These are phyloP conservation scores for Anhinga anhinga DNA, from an alignment of 2,113 vertebrate genomes.

Conservation along the genomic window DNA sequence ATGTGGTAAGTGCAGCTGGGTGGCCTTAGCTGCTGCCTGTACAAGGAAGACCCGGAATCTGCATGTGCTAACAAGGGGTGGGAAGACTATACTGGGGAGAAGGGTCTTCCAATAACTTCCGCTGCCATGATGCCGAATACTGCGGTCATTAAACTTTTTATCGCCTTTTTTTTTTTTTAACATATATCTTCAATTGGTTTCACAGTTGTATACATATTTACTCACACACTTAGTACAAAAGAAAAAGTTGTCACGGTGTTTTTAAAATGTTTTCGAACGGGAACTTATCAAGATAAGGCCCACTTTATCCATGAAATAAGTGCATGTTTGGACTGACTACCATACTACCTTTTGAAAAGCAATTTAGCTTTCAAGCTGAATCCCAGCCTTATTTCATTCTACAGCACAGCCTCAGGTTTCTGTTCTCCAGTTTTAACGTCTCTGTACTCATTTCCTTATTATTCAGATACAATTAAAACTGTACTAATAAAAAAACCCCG, in stretches of 20 bases:
- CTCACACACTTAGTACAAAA: not conserved
- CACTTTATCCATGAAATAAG: not conserved
- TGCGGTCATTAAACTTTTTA: not conserved
- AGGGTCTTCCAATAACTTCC: not conserved
- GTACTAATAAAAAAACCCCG: not conserved
- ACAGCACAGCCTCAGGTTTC: not conserved
- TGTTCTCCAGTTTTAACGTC: not conserved
- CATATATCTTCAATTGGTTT: not conserved
- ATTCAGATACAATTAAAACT: not conserved
- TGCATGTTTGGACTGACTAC: not conserved
- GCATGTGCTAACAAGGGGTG: not conserved
- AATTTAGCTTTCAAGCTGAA: conserved; percentile 28
- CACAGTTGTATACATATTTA: not conserved
- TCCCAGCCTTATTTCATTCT: not conserved
- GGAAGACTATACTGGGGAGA: not conserved
- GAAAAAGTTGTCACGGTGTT: not conserved
- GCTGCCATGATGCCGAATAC: not conserved
- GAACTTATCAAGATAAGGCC: not conserved
- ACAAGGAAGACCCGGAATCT: not conserved
- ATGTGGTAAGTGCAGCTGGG: not conserved
- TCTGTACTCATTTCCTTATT: not conserved
- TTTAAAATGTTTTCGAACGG: not conserved
- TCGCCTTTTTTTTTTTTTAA: not conserved
- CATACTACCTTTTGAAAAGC: not conserved
- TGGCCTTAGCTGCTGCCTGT: not conserved